phyloP scores from a whole-genome alignment of 2,797 vertebrate species.

The Gymnopithys bicolor region DNA sequence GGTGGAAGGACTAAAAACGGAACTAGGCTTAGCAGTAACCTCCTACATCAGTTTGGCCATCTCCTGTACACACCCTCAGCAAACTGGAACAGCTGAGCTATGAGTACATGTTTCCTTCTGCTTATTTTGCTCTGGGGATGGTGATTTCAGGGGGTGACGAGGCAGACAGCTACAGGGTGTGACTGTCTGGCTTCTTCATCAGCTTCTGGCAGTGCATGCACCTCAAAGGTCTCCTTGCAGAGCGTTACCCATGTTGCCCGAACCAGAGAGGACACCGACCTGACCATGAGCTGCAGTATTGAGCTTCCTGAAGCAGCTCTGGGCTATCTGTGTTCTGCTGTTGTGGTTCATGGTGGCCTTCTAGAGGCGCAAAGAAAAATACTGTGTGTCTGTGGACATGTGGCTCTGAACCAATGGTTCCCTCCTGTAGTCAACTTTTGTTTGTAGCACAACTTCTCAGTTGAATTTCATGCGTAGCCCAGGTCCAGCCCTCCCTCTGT shows the following conservation, averaged over 20 bases:
- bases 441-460: background rate
- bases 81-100: background rate
- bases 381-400: background rate
- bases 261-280: background rate
- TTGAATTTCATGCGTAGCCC: background rate
- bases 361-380: background rate
- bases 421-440: background rate
- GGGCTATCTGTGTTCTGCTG: background rate
- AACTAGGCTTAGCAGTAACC: background rate
- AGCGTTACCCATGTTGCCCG: background rate
- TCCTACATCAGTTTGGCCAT: background rate
- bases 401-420: background rate
- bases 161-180: conserved; percentile 28
- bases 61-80: background rate
- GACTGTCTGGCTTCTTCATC: background rate
- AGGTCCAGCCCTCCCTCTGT: background rate
- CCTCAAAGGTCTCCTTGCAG: background rate
- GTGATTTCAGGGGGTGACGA: background rate
- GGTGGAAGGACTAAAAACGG: background rate
- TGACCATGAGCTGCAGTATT: background rate
- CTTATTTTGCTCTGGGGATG: background rate
- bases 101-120: background rate
- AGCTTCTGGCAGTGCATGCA: background rate
- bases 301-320: background rate
- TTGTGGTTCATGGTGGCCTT: background rate